These are phyloP conservation scores for Tetragnatha montana DNA, from an alignment of 2,888 invertebrate species.

Conservation along the genomic window DNA sequence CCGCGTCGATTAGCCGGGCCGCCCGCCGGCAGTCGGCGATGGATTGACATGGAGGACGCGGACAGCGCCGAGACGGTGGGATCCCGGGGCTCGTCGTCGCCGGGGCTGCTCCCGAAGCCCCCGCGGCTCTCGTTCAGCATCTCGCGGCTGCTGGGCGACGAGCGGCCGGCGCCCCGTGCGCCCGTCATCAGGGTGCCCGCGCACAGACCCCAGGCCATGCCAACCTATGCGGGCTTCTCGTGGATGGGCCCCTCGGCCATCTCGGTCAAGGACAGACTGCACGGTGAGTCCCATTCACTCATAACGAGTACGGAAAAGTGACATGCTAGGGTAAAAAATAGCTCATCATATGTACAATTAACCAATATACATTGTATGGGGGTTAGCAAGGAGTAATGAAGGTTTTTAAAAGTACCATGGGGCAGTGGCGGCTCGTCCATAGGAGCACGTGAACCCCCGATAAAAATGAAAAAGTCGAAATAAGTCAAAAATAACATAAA, in stretches of 20 bases:
- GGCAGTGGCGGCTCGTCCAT: too few species aligned
- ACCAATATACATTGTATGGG: too few species aligned
- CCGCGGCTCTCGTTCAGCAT: constrained; percentile 84
- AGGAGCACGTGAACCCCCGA: too few species aligned
- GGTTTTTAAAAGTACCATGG: too few species aligned
- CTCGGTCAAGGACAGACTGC: constrained; percentile 85
- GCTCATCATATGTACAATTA: too few species aligned
- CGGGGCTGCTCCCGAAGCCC: constrained; percentile 41
- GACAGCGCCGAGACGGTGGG: constrained; percentile 64
- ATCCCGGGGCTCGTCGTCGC: constrained; percentile 55
- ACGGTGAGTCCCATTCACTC: constrained; percentile 80
- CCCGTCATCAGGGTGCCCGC: constrained; percentile 77
- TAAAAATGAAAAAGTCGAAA: too few species aligned
- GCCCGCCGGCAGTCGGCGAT: too few species aligned
- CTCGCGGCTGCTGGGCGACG: constrained; percentile 83
- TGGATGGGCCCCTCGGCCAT: constrained; percentile 71
- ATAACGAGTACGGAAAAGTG: neutral
- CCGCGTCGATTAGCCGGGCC: too few species aligned
- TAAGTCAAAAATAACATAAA: too few species aligned
- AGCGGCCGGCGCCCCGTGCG: constrained; percentile 72
- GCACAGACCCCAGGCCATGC: constrained; percentile 82
- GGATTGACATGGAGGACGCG: constrained; percentile 48
- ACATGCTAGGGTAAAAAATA: too few species aligned
- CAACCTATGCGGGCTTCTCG: constrained; percentile 67
- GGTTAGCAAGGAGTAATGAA: too few species aligned